Evolutionary conservation across 2,888 invertebrate genomes (phyloP).

Genomic region (Synanthedon myopaeformis): DNA sequence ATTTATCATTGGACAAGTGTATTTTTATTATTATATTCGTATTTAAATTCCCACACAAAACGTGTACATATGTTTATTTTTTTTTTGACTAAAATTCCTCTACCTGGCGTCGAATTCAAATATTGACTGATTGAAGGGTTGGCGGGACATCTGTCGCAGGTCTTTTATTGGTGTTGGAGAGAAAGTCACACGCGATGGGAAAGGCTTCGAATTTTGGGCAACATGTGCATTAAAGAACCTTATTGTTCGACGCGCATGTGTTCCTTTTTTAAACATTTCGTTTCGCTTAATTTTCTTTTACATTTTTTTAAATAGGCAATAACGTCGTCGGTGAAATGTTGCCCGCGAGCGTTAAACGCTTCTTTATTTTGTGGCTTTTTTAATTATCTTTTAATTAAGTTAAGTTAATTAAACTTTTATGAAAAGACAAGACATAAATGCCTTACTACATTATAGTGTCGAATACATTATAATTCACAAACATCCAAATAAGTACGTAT

Average conservation of each 20-base stretch:
- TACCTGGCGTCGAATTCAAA: constrained; percentile 47
- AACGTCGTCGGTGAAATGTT: neutral
- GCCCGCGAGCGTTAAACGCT: neutral
- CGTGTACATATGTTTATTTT: constrained; percentile 13
- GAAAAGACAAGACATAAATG: too few relatives aligned
- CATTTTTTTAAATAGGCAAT: neutral
- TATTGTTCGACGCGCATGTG: constrained; percentile 20
- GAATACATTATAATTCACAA: too few relatives aligned
- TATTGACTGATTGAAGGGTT: constrained; percentile 69
- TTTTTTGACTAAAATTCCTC: constrained; percentile 8
- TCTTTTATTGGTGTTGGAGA: constrained; percentile 27
- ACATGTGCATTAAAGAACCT: constrained; percentile 30
- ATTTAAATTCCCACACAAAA: constrained; percentile 20
- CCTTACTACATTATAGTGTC: too few relatives aligned
- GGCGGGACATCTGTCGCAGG: constrained; percentile 51
- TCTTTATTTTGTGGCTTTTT: neutral
- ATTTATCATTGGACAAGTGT: neutral
- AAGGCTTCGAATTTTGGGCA: constrained; percentile 26
- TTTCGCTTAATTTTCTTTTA: neutral
- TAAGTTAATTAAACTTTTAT: too few relatives aligned
- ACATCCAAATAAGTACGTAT: too few relatives aligned
- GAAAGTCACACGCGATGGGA: constrained; percentile 40
- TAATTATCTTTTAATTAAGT: neutral
- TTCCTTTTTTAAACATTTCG: neutral
- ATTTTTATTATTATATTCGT: neutral